A percentile compares a stretch with the other conserved stretches of the same genome.
Evolutionary conservation across 1,140 invertebrate species (phyloP).

Genomic region (Tetraneura akinire): DNA sequence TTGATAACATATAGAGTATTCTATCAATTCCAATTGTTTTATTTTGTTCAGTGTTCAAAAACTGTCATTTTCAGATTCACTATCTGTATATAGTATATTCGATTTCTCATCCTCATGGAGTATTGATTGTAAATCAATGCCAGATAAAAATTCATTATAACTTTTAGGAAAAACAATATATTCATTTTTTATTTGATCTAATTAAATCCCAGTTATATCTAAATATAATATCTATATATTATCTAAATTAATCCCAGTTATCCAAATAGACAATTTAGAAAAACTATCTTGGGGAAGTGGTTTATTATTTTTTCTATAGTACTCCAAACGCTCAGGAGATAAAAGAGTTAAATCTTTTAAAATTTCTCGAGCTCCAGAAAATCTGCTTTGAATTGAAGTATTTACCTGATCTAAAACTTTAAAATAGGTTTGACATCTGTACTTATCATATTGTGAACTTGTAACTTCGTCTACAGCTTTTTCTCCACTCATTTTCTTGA

Average conservation of each 20-base stretch:
- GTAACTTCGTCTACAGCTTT: neutral
- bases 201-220: no score
- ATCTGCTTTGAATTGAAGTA: conserved; percentile 3
- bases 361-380: neutral
- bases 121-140: no score
- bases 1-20: no score
- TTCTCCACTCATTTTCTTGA: neutral
- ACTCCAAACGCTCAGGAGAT: neutral
- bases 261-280: neutral
- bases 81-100: no score
- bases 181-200: conserved; percentile 1
- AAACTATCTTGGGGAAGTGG: neutral
- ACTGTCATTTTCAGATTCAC: no score
- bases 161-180: neutral
- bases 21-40: no score
- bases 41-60: no score
- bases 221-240: no score
- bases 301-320: neutral
- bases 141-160: conserved; percentile 5
- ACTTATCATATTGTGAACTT: neutral
- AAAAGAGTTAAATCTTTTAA: conserved; percentile 10
- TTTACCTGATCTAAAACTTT: neutral
- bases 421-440: neutral
- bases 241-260: neutral
- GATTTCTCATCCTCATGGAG: no score